A percentile compares a stretch with the other conserved stretches of the same genome.
Conservation (phyloP, 2,113 vertebrate genomes). For the Neotoma lepida region DNA sequence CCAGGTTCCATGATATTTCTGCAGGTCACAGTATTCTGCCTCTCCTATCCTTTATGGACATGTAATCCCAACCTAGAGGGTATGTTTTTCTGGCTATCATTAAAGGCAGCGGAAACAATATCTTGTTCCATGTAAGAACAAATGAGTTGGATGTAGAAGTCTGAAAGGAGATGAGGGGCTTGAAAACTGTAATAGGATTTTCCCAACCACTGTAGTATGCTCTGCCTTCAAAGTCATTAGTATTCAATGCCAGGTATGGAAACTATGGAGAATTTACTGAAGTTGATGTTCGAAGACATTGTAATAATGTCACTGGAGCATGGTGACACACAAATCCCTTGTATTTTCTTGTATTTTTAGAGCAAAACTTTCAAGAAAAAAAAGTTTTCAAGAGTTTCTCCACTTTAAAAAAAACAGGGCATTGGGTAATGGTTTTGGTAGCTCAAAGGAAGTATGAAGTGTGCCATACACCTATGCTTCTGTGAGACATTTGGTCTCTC, state of each 20-base stretch:
- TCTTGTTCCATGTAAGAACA: neutral
- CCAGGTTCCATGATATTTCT: neutral
- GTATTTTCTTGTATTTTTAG: neutral
- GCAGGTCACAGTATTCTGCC: neutral
- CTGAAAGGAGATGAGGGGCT: neutral
- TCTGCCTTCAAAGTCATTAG: neutral
- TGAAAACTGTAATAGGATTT: neutral
- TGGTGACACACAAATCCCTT: neutral
- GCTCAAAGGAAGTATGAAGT: neutral
- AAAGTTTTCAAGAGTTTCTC: neutral
- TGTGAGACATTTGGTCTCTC: neutral
- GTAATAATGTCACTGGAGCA: neutral
- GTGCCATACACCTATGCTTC: neutral
- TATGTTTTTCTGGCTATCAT: neutral
- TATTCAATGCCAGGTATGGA: neutral
- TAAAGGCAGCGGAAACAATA: neutral
- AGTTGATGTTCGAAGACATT: conserved; percentile 35
- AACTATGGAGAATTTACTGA: conserved; percentile 10
- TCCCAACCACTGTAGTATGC: neutral
- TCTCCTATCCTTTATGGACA: neutral
- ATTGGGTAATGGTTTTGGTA: neutral
- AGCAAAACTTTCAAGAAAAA: conserved; percentile 11
- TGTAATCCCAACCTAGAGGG: neutral
- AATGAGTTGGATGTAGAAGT: neutral
- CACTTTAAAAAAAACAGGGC: neutral